Evolutionary conservation across 2,113 vertebrate genomes (phyloP), one percentile per base, ranked within the genome.

Genomic region (Desmodus rotundus): DNA sequence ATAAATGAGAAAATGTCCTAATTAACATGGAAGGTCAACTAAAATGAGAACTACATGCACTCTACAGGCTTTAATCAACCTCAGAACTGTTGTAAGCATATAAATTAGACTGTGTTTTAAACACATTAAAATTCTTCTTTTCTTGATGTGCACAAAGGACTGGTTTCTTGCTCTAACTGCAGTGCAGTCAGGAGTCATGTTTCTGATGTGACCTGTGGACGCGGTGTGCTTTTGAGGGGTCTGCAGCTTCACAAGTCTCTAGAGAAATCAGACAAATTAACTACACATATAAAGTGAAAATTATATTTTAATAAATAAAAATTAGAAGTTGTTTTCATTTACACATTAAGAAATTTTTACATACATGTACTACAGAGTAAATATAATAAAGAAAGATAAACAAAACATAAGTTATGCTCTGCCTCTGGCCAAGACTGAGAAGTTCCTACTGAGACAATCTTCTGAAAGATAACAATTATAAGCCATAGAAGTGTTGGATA

Each of bases 21-120:
- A 98, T 98, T 97, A 98, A 97, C 52, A 91, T 14, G 16, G 95
- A 98, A 98, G 91, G 96, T 97, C 97, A 98, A 97, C 90, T 67
- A 89, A 92, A 98, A 97, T 97, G 93, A 98, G 82, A 70, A 87
- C 94, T 96, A 96, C 45, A 86, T 36, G 26, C 28, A 91, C 77
- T 92, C 80, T 91, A 93, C 63, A 97, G 91, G 96, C 92, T 96
- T 98, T 95, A 97, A 86, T 97, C 83, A 97, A 97, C 72, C 83
- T 96, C 93, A 98, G 76, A 95, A 81, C 73, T 33, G 3, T 90
- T 96, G 58, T 74, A 96, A 96, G 84, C 56, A 97, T 94, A 93
- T n/a, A 97, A 96, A 98, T 96, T 95, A 87, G 82, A 0, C 0
- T 56, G 36, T 8, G 28, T 77, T 98, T 98, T 93, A 90, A 96